phyloP scores from a whole-genome alignment of 2,113 vertebrate species.

The Actenoides lindsayi region DNA sequence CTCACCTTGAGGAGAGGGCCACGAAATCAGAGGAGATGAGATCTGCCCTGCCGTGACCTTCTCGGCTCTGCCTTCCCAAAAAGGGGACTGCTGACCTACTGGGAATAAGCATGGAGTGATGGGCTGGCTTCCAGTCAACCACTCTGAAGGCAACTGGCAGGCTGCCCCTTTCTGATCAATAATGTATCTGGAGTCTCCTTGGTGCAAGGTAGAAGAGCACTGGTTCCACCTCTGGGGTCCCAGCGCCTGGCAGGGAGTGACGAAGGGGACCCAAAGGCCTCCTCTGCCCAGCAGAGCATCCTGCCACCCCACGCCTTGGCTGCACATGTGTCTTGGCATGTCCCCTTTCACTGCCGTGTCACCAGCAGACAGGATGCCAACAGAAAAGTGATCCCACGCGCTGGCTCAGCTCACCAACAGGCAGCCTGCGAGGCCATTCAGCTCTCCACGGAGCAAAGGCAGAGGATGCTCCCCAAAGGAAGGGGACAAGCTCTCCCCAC shows the following conservation, averaged over 20 bases:
- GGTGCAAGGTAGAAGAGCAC: background rate
- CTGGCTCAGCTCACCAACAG: background rate
- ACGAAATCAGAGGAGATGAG: background rate
- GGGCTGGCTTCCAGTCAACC: background rate
- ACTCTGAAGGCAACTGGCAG: background rate
- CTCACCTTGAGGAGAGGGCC: background rate
- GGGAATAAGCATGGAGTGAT: background rate
- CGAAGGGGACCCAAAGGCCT: background rate
- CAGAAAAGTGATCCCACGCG: rapidly evolving
- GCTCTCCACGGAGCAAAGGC: background rate
- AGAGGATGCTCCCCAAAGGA: background rate
- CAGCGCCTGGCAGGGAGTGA: background rate
- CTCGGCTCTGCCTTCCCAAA: background rate
- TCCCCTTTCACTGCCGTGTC: background rate
- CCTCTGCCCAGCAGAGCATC: background rate
- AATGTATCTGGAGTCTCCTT: background rate
- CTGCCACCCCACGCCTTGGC: background rate
- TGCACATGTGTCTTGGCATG: background rate
- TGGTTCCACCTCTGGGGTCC: background rate
- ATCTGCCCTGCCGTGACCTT: background rate
- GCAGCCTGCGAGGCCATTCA: background rate
- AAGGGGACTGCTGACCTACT: background rate
- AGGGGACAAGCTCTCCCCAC: background rate
- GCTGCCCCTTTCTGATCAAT: constrained; percentile 3
- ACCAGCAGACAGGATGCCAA: background rate